phyloP scores from a whole-genome alignment of 2,797 vertebrate genomes.

The Spinus pinus region DNA sequence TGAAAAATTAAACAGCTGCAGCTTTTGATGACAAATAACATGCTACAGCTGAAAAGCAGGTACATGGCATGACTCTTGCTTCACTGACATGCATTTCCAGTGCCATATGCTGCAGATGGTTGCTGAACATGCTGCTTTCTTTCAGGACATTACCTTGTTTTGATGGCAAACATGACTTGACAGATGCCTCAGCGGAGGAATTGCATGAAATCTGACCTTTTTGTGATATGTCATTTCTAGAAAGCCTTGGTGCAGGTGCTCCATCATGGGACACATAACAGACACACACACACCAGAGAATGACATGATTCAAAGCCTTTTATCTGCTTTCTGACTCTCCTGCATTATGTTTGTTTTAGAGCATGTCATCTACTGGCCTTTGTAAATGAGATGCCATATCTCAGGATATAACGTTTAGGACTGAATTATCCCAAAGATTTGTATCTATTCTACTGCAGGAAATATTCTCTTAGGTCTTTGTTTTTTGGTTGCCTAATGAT shows the following conservation, averaged over 20 bases:
- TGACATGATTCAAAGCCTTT: neutral
- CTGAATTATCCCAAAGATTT: neutral
- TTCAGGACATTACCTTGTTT: constrained; percentile 47
- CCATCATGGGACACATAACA: neutral
- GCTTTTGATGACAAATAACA: constrained; percentile 8
- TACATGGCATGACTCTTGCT: neutral
- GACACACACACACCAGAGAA: neutral
- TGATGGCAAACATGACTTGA: constrained; percentile 42
- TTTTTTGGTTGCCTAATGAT: neutral
- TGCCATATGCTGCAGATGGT: constrained; percentile 5
- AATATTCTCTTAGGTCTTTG: neutral
- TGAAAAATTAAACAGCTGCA: constrained; percentile 44
- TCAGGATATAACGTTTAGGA: neutral
- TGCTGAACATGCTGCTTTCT: constrained; percentile 22
- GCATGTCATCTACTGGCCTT: neutral
- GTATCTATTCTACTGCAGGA: neutral
- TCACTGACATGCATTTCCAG: constrained; percentile 19
- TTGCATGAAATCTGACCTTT: constrained; percentile 46
- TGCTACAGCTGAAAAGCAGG: neutral
- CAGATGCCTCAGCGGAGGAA: constrained; percentile 50
- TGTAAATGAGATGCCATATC: neutral
- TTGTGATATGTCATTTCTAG: constrained; percentile 45
- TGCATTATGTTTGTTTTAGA: neutral
- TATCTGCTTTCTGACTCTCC: neutral
- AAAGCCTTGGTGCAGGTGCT: constrained; percentile 14